Evolutionary conservation across 2,888 invertebrate genomes (phyloP).

Genomic region (Acronicta psi): DNA sequence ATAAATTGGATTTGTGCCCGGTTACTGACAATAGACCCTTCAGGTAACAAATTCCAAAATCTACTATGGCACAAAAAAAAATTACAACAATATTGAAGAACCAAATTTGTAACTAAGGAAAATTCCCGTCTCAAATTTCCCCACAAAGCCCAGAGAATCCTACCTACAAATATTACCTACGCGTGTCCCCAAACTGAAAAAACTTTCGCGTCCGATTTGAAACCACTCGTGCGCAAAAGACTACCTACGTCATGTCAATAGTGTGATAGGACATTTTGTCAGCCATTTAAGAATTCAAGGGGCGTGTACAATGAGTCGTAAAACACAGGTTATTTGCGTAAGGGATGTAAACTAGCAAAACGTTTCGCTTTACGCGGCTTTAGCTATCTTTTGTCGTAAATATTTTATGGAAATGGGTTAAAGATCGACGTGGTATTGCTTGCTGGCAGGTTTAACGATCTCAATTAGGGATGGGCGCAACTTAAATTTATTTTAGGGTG

Average conservation of each 20-base stretch:
- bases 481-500: neutral
- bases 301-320: conserved; percentile 49
- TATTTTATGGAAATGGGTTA: conserved; percentile 52
- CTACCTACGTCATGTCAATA: conserved; percentile 34
- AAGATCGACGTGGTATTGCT: conserved; percentile 25
- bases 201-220: conserved; percentile 20
- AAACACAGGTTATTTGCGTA: conserved; percentile 62
- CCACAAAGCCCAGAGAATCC: too few species aligned
- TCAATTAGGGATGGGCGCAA: conserved; percentile 27
- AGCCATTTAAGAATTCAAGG: conserved; percentile 46
- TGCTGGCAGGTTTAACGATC: conserved; percentile 26
- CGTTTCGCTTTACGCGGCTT: conserved; percentile 48
- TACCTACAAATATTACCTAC: too few species aligned
- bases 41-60: too few species aligned
- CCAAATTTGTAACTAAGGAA: too few species aligned
- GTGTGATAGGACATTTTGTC: conserved; percentile 33
- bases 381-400: conserved; percentile 55
- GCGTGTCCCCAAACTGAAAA: conserved; percentile 18
- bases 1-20: too few species aligned
- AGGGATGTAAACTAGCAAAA: conserved; percentile 47
- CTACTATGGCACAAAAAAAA: too few species aligned
- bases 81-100: too few species aligned
- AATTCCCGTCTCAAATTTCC: too few species aligned
- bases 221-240: conserved; percentile 42
- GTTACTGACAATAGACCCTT: too few species aligned